phyloP scores from a whole-genome alignment of 2,888 invertebrate genomes.

The Hoplodrina blanda region DNA sequence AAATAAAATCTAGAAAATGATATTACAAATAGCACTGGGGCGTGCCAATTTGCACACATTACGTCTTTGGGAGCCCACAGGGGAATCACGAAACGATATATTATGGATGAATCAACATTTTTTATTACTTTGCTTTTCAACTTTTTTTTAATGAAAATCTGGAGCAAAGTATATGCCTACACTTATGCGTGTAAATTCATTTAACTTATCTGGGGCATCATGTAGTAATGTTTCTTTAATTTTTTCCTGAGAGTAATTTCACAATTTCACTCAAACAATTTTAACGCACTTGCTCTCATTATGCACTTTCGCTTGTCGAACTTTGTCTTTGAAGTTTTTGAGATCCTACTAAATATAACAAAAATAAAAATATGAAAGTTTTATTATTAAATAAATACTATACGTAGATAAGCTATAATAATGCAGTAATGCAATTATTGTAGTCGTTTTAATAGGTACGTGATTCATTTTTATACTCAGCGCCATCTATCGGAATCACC shows the following conservation, averaged over 20 bases:
- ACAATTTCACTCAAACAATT: background rate
- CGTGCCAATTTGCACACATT: conserved; percentile 70
- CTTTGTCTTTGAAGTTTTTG: background rate
- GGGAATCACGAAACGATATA: conserved; percentile 35
- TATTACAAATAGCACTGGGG: conserved; percentile 41
- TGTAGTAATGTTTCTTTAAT: background rate
- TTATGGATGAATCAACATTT: conserved; percentile 42
- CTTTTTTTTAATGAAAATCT: conserved; percentile 5
- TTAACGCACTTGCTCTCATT: no score
- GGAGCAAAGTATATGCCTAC: background rate
- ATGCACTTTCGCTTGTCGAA: no score
- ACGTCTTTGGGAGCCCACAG: conserved; percentile 51
- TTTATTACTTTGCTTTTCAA: conserved; percentile 9
- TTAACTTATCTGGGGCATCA: background rate
- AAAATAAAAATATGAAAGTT: no score
- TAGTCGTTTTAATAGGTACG: no score
- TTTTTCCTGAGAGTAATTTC: background rate
- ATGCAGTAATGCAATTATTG: no score
- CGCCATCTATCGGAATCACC: conserved; percentile 28
- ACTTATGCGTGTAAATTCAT: no score
- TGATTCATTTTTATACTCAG: background rate
- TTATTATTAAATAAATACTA: no score
- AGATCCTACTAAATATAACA: background rate
- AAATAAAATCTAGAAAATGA: conserved; percentile 62
- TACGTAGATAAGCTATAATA: no score